Conservation (phyloP, 2,113 vertebrate species). For the Prolemur simus region DNA sequence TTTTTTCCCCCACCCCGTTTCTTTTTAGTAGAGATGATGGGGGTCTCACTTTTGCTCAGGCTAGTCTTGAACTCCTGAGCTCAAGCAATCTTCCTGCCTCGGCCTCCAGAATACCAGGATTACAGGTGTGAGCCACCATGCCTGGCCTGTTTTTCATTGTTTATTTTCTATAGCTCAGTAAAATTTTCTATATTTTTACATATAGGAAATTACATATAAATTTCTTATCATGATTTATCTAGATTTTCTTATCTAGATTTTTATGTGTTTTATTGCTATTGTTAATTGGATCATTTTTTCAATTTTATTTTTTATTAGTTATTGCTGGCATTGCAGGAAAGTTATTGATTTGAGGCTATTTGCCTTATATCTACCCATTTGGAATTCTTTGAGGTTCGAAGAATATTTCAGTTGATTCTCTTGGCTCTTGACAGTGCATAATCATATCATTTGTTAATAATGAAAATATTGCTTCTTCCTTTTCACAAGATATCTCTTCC, state of each 20-base stretch:
- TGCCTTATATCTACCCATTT: not conserved
- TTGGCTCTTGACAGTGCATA: not conserved
- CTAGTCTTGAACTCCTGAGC: too few relatives aligned
- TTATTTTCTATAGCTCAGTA: not conserved
- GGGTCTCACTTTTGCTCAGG: too few relatives aligned
- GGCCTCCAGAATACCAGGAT: too few relatives aligned
- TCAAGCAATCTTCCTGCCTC: too few relatives aligned
- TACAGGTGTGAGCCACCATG: too few relatives aligned
- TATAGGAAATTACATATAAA: not conserved
- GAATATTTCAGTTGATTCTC: not conserved
- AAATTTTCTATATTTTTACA: not conserved
- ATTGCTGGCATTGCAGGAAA: not conserved
- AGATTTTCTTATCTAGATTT: not conserved
- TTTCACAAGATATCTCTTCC: not conserved
- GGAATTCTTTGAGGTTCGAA: conserved; percentile 21
- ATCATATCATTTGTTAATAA: not conserved
- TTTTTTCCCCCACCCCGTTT: too few relatives aligned
- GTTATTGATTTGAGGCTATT: conserved; percentile 4
- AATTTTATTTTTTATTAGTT: not conserved
- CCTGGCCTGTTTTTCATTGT: not conserved
- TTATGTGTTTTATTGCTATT: not conserved
- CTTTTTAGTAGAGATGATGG: too few relatives aligned
- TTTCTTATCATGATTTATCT: not conserved
- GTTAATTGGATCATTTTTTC: not conserved
- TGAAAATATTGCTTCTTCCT: not conserved